These are phyloP conservation scores for Urophycis tenuis DNA, from an alignment of 2,797 vertebrate genomes.

Conservation along the genomic window DNA sequence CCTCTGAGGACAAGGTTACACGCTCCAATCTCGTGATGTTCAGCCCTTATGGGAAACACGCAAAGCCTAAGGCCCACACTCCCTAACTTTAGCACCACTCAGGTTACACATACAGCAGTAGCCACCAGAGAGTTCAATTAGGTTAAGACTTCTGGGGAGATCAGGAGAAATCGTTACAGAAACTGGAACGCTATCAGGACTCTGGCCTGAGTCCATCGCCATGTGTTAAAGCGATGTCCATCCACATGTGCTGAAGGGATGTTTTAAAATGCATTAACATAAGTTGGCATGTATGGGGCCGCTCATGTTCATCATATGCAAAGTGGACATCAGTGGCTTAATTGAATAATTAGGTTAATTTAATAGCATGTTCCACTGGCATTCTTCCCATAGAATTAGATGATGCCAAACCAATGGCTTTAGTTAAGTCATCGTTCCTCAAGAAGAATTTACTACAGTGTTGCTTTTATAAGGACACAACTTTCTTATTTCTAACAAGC, in stretches of 20 bases:
- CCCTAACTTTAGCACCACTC: neutral
- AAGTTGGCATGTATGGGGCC: neutral
- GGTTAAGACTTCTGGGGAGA: neutral
- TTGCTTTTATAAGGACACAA: neutral
- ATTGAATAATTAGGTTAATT: neutral
- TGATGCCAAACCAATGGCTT: neutral
- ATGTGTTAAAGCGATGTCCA: neutral
- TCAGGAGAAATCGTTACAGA: neutral
- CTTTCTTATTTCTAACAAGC: neutral
- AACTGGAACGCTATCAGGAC: neutral
- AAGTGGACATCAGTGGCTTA: neutral
- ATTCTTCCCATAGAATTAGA: neutral
- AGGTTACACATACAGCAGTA: neutral
- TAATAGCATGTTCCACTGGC: neutral
- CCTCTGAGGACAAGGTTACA: neutral
- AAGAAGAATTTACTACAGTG: neutral
- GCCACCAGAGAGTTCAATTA: neutral
- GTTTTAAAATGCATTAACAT: neutral
- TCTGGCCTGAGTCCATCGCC: neutral
- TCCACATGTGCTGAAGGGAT: neutral
- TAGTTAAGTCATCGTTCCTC: neutral
- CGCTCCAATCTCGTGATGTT: neutral
- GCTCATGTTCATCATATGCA: neutral
- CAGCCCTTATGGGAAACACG: neutral
- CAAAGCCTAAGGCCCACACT: neutral